Percentiles rank a stretch among this genome's conserved stretches.
Conservation (phyloP, 2,113 vertebrate genomes). For the Chloebia gouldiae region DNA sequence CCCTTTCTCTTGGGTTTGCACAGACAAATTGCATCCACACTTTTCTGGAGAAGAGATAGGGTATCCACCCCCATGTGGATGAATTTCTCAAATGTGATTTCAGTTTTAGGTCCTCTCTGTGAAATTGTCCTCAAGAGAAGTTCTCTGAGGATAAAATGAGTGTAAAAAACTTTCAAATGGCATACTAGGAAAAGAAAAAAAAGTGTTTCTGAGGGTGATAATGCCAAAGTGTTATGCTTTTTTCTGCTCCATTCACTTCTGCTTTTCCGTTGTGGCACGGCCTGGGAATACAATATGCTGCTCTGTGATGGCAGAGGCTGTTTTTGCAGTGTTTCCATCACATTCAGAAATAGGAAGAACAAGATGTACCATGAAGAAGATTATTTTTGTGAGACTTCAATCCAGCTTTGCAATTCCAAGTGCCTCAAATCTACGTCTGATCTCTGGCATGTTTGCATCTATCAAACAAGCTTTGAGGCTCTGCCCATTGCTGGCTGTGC, state of each 20-base stretch:
- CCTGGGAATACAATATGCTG: conserved; percentile 39
- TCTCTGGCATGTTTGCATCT: conserved; percentile 16
- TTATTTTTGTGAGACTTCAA: conserved; percentile 47
- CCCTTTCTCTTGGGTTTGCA: background rate
- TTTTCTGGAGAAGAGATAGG: background rate
- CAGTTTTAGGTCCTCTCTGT: background rate
- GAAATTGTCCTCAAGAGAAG: background rate
- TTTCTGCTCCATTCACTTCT: conserved; percentile 8
- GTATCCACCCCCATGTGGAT: accelerated
- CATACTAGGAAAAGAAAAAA: background rate
- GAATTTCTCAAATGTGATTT: background rate
- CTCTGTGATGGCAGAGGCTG: conserved; percentile 28
- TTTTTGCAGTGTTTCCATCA: conserved; percentile 16
- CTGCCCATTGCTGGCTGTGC: background rate
- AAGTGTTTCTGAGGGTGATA: background rate
- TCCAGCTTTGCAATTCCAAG: conserved; percentile 44
- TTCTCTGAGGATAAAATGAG: background rate
- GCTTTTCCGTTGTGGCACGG: background rate
- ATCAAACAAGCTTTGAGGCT: background rate
- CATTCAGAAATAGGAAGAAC: conserved; percentile 55
- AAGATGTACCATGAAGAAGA: background rate
- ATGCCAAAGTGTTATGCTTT: background rate
- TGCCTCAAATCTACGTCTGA: background rate
- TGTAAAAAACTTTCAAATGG: background rate
- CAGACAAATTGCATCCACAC: background rate